These are phyloP conservation scores for Scaptomyza parva DNA, from an alignment of 2,888 invertebrate species.

Conservation along the genomic window DNA sequence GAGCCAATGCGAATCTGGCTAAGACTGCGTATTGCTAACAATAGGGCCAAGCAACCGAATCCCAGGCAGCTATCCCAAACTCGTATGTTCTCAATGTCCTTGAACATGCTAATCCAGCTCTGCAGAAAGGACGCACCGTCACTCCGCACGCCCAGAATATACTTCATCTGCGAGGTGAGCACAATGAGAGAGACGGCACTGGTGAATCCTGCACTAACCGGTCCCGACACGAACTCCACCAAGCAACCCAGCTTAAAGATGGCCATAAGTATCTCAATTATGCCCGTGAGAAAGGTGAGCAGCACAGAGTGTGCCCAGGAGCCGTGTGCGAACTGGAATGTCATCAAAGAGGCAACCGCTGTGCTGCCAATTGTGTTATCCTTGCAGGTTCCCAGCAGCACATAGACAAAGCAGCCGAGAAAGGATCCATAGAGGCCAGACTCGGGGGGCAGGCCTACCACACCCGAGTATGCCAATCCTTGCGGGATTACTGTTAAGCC, in stretches of 20 bases:
- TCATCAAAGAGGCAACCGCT: constrained; percentile 95
- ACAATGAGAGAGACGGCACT: constrained; percentile 96
- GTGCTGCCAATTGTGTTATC: constrained; percentile 97
- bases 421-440: constrained; percentile 97
- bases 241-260: constrained; percentile 93
- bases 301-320: constrained; percentile 89
- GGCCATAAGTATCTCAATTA: constrained; percentile 92
- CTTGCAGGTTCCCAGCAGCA: constrained; percentile 95
- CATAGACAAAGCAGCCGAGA: constrained; percentile 95
- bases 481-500: constrained; percentile 90
- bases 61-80: constrained; percentile 92
- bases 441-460: constrained; percentile 91
- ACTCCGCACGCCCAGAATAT: constrained; percentile 90
- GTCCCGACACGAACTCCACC: constrained; percentile 95
- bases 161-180: constrained; percentile 93
- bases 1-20: constrained; percentile 88
- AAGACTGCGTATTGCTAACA: constrained; percentile 91
- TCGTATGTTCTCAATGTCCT: constrained; percentile 88
- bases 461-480: constrained; percentile 92
- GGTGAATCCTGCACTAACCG: constrained; percentile 95
- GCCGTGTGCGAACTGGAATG: constrained; percentile 90
- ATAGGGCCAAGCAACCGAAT: constrained; percentile 89
- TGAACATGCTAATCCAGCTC: constrained; percentile 90
- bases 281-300: constrained; percentile 90
- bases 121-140: constrained; percentile 91